Percentiles rank a stretch among this genome's conserved stretches.
These are phyloP conservation scores for Drosophila pandora DNA, from an alignment of 1,140 invertebrate genomes.

Conservation along the genomic window DNA sequence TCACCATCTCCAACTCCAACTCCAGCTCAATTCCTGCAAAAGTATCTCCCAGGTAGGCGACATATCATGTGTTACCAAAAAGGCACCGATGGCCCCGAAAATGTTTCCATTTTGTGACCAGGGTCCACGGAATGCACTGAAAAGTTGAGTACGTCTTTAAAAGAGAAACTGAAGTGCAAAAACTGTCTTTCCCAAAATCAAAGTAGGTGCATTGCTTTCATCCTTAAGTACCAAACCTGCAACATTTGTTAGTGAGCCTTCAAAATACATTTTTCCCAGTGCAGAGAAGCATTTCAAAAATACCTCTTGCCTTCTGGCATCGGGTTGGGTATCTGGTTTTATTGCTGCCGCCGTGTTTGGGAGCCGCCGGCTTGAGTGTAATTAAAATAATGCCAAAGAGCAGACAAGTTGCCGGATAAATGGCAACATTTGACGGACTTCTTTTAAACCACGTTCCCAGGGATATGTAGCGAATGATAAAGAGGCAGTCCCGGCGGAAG, in stretches of 20 bases:
- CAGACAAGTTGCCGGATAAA: constrained; percentile 60
- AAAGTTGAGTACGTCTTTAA: background rate
- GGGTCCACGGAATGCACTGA: constrained; percentile 37
- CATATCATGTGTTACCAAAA: constrained; percentile 78
- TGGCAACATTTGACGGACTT: constrained; percentile 58
- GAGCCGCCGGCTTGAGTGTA: constrained; percentile 56
- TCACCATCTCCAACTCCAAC: constrained; percentile 1
- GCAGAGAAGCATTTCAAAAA: constrained; percentile 66
- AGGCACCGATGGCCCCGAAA: constrained; percentile 55
- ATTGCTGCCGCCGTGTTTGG: constrained; percentile 23
- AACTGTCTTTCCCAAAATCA: too few relatives aligned
- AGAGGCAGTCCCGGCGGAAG: constrained; percentile 45
- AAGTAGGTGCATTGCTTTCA: too few relatives aligned
- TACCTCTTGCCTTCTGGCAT: constrained; percentile 43
- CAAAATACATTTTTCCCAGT: background rate
- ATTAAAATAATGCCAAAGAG: constrained; percentile 72
- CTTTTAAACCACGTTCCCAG: constrained; percentile 15
- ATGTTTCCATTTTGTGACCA: constrained; percentile 44
- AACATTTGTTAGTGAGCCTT: background rate
- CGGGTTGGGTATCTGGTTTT: constrained; percentile 26
- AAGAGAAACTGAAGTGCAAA: background rate
- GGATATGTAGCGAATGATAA: constrained; percentile 3
- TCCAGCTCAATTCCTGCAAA: constrained; percentile 17
- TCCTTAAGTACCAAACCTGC: too few relatives aligned
- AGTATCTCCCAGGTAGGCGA: constrained; percentile 68